Percentiles rank a stretch among this genome's conserved stretches.
Evolutionary conservation across 2,888 invertebrate genomes (phyloP).

Genomic region (Trichopoda pennipes): DNA sequence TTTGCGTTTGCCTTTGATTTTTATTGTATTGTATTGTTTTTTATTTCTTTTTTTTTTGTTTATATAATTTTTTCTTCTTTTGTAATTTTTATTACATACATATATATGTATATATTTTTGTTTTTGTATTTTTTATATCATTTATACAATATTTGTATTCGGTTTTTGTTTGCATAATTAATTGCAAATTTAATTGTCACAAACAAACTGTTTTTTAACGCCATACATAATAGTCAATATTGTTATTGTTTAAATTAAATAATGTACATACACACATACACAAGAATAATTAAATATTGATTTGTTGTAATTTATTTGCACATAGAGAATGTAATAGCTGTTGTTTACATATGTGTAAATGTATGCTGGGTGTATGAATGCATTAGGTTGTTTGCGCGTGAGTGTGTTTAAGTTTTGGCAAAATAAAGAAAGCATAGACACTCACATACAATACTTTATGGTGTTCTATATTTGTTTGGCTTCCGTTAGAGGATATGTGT

Average conservation of each 20-base stretch:
- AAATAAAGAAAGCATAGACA: neutral
- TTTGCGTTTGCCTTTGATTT: constrained; percentile 52
- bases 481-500: no score
- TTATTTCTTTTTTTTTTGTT: no score
- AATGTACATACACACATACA: constrained; percentile 23
- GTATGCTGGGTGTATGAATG: neutral
- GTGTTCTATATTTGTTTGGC: no score
- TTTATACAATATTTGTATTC: constrained; percentile 56
- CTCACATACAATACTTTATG: no score
- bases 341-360: neutral
- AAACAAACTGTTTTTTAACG: constrained; percentile 17
- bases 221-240: constrained; percentile 16
- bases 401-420: neutral
- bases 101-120: constrained; percentile 57
- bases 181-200: constrained; percentile 15
- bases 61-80: constrained; percentile 31
- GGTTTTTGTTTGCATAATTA: constrained; percentile 36
- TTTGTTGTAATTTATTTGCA: constrained; percentile 2
- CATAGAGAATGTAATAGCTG: constrained; percentile 6
- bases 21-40: constrained; percentile 58
- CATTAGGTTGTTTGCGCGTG: neutral
- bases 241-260: constrained; percentile 21
- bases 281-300: constrained; percentile 7
- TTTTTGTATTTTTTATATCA: constrained; percentile 40
- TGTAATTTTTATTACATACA: constrained; percentile 40